phyloP scores from a whole-genome alignment of 1,140 invertebrate genomes.

The Brachionus plicatilis region DNA sequence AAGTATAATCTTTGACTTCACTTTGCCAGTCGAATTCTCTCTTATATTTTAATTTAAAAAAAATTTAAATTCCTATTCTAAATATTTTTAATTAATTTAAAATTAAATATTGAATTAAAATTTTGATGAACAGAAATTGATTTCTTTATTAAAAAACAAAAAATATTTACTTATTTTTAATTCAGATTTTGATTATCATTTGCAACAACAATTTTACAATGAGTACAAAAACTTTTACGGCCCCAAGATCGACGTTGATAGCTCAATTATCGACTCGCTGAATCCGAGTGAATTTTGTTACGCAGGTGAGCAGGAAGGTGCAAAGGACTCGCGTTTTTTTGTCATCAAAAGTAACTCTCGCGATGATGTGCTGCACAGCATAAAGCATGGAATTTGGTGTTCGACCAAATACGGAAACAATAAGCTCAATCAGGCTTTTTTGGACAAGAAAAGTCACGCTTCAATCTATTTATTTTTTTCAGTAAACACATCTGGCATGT shows the following conservation, averaged over 20 bases:
- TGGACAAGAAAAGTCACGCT: slow-evolving; percentile 64
- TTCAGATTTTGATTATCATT: not conserved
- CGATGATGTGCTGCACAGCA: slow-evolving; percentile 94
- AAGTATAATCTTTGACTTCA: no score
- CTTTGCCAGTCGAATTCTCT: no score
- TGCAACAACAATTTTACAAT: slow-evolving; percentile 17
- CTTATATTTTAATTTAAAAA: no score
- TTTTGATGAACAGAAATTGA: no score
- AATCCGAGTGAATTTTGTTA: slow-evolving; percentile 12
- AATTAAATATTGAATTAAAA: no score
- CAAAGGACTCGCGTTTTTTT: not conserved
- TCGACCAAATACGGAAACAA: slow-evolving; percentile 98
- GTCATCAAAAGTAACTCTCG: slow-evolving; percentile 69
- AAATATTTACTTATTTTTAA: no score
- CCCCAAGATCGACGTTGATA: not conserved
- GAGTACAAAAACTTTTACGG: not conserved
- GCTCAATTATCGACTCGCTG: not conserved
- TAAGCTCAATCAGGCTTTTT: slow-evolving; percentile 80
- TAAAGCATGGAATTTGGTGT: slow-evolving; percentile 98
- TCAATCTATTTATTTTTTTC: slow-evolving; percentile 87
- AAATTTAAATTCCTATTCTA: no score
- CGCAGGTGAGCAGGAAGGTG: slow-evolving; percentile 23
- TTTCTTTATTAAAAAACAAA: no score
- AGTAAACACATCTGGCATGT: slow-evolving; percentile 92
- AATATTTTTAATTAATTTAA: no score